Evolutionary conservation across 2,113 vertebrate species (phyloP).

Genomic region (Pedetes capensis): DNA sequence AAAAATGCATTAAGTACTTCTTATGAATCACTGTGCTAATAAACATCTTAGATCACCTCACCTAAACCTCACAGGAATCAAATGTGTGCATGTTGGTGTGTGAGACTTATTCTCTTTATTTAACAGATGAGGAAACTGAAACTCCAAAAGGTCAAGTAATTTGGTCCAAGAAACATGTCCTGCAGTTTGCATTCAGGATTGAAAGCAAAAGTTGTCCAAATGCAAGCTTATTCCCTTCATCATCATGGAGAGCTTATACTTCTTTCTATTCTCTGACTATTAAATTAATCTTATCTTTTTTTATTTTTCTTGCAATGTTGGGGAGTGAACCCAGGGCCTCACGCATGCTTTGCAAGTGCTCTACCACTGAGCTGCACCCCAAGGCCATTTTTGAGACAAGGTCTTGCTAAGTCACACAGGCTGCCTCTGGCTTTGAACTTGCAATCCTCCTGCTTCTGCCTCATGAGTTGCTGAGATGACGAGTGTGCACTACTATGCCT

Average conservation of each 20-base stretch:
- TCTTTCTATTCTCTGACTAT: not conserved
- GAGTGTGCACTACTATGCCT: no score
- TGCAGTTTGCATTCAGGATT: not conserved
- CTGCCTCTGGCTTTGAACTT: no score
- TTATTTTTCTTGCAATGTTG: no score
- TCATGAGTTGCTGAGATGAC: no score
- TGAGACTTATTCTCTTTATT: not conserved
- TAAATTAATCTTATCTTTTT: no score
- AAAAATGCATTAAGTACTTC: not conserved
- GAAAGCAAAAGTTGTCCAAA: not conserved
- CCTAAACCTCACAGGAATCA: not conserved
- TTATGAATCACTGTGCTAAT: not conserved
- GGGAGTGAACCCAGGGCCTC: no score
- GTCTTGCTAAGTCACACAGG: no score
- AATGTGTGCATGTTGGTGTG: not conserved
- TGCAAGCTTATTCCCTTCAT: not conserved
- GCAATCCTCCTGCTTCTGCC: no score
- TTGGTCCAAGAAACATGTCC: not conserved
- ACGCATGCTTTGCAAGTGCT: no score
- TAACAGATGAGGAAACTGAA: not conserved
- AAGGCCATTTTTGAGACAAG: no score
- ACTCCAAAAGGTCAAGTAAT: not conserved
- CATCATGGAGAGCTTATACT: not conserved
- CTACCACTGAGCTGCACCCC: no score
- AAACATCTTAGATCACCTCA: not conserved